Evolutionary conservation across 2,888 invertebrate species (phyloP).

Genomic region (Corythucha ciliata): DNA sequence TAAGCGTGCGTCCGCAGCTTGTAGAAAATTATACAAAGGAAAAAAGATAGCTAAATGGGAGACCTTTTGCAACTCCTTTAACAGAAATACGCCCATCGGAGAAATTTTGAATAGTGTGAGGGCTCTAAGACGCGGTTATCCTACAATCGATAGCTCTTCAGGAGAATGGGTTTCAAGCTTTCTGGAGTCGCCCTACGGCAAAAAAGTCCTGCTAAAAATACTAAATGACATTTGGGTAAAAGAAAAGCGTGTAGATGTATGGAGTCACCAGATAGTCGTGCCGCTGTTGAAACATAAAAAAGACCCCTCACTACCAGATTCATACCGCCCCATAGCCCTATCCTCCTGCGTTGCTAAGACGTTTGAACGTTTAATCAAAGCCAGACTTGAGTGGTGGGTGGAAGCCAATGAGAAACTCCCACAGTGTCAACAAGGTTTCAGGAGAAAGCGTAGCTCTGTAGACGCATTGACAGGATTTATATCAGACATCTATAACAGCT

Average conservation of each 20-base stretch:
- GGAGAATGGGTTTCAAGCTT: no score
- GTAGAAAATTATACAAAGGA: no score
- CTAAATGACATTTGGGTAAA: slow-evolving; percentile 18
- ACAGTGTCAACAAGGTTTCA: slow-evolving; percentile 27
- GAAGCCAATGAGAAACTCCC: slow-evolving; percentile 22
- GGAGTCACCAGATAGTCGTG: slow-evolving; percentile 25
- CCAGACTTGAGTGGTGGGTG: slow-evolving; percentile 27
- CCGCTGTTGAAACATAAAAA: slow-evolving; percentile 28
- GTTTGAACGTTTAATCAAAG: slow-evolving; percentile 27
- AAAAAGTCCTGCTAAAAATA: slow-evolving; percentile 6
- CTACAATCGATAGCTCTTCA: no score
- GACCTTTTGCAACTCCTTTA: no score
- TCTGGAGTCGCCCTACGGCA: background rate
- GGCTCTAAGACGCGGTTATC: no score
- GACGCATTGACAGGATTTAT: slow-evolving; percentile 24
- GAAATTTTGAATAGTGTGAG: no score
- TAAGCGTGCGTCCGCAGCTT: no score
- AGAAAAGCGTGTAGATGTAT: slow-evolving; percentile 20
- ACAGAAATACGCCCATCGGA: no score
- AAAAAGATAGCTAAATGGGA: no score
- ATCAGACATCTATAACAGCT: slow-evolving; percentile 6
- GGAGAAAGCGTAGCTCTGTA: slow-evolving; percentile 20
- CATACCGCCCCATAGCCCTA: slow-evolving; percentile 30
- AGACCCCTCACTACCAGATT: slow-evolving; percentile 9
- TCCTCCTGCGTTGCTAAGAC: slow-evolving; percentile 28